phyloP scores from a whole-genome alignment of 2,113 vertebrate species.

The Lipotes vexillifer region DNA sequence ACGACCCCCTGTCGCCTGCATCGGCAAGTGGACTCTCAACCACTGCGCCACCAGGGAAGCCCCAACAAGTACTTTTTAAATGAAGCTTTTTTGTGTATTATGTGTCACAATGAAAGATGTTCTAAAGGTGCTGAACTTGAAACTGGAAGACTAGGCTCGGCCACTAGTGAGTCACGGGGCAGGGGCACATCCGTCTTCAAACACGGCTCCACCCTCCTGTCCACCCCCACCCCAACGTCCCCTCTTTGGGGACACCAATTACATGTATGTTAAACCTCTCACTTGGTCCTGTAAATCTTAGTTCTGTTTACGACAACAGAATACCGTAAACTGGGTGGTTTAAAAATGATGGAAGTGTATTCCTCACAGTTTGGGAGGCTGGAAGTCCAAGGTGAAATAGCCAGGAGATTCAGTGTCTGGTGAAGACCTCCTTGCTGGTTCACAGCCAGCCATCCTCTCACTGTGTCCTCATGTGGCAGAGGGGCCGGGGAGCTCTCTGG shows the following conservation, averaged over 20 bases:
- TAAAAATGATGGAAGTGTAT: not conserved
- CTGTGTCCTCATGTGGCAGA: not conserved
- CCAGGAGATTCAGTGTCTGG: not conserved
- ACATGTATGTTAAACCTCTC: not conserved
- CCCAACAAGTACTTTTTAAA: not conserved
- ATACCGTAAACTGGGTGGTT: not conserved
- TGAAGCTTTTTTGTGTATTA: not conserved
- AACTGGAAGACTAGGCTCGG: not conserved
- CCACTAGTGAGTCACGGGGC: not conserved
- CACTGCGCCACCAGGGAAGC: no score
- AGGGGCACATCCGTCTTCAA: not conserved
- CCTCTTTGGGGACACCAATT: not conserved
- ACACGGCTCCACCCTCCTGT: not conserved
- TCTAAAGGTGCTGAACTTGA: not conserved
- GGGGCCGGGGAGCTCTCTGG: not conserved
- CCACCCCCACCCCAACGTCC: no score
- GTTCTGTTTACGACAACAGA: not conserved
- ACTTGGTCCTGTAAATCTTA: not conserved
- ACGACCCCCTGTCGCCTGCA: no score
- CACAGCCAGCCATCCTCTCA: not conserved
- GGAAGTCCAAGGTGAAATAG: not conserved
- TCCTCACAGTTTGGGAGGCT: not conserved
- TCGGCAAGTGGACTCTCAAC: no score
- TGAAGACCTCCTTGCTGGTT: not conserved
- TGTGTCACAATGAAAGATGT: not conserved